Conservation (phyloP, 2,113 vertebrate genomes). For the Panthera leo region DNA sequence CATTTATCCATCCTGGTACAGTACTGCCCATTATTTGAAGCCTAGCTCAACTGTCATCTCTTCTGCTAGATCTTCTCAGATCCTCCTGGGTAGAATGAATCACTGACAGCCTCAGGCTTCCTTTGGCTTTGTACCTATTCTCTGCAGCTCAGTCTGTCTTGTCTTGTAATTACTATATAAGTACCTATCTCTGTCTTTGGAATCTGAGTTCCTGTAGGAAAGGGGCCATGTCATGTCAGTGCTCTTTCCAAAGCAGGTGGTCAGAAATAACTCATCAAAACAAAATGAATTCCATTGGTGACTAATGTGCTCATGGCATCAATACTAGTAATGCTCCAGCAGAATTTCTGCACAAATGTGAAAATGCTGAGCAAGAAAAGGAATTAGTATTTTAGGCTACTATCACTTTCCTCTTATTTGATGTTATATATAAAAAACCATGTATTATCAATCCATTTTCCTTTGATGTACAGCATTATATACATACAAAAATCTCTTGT, state of each 20-base stretch:
- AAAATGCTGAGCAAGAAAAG: slow-evolving; percentile 9
- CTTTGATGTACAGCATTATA: slow-evolving; percentile 37
- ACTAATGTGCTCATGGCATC: neutral
- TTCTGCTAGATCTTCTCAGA: neutral
- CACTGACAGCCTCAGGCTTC: neutral
- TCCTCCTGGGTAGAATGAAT: slow-evolving; percentile 9
- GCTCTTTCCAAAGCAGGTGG: neutral
- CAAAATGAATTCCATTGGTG: neutral
- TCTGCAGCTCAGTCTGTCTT: slow-evolving; percentile 2
- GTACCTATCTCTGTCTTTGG: neutral
- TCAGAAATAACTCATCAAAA: slow-evolving; percentile 41
- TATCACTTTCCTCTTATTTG: slow-evolving; percentile 41
- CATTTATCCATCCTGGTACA: neutral
- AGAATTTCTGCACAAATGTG: neutral
- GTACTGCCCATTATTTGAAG: neutral
- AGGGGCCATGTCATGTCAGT: neutral
- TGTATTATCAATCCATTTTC: slow-evolving; percentile 54
- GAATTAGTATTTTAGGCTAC: neutral
- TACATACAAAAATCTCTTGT: neutral
- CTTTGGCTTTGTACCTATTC: neutral
- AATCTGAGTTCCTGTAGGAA: neutral
- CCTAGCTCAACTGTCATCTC: neutral
- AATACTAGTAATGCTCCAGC: neutral
- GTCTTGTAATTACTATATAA: neutral
- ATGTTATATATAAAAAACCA: slow-evolving; percentile 52